These are phyloP conservation scores for Amphilophus citrinellus DNA, from an alignment of 2,113 vertebrate genomes.

Conservation along the genomic window DNA sequence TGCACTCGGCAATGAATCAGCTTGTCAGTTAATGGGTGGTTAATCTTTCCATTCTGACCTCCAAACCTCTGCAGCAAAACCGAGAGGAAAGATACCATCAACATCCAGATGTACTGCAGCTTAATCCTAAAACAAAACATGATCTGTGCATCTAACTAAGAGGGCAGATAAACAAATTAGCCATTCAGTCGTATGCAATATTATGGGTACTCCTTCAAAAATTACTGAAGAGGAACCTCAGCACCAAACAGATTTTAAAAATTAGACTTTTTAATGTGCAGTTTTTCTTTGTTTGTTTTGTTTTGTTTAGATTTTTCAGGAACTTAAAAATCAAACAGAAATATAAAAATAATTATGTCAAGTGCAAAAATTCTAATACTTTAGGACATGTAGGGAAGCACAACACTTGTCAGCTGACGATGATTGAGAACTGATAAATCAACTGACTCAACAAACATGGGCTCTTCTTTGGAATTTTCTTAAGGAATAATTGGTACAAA, in stretches of 20 bases:
- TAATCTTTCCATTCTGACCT: constrained; percentile 67
- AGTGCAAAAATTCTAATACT: not conserved
- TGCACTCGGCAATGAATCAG: constrained; percentile 48
- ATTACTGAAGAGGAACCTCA: constrained; percentile 1
- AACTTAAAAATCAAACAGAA: not conserved
- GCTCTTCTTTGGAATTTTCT: not conserved
- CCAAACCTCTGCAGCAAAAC: constrained; percentile 58
- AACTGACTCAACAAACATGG: not conserved
- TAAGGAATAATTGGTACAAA: not conserved
- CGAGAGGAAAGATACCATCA: constrained; percentile 51
- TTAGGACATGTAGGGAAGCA: not conserved
- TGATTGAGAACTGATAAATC: not conserved
- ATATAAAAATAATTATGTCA: not conserved
- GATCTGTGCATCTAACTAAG: constrained; percentile 15
- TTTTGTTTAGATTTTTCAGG: no score
- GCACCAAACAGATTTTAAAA: not conserved
- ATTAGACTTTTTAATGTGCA: not conserved
- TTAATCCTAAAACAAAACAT: constrained; percentile 53
- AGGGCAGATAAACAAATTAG: constrained; percentile 45
- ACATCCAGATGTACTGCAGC: constrained; percentile 21
- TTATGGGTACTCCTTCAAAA: not conserved
- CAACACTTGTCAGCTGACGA: constrained; percentile 3
- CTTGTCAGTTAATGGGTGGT: constrained; percentile 55
- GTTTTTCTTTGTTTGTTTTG: not conserved
- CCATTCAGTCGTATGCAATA: not conserved